A percentile compares a stretch with the other conserved stretches of the same genome.
Conservation (phyloP, 2,797 vertebrate species). For the Thamnophis elegans region DNA sequence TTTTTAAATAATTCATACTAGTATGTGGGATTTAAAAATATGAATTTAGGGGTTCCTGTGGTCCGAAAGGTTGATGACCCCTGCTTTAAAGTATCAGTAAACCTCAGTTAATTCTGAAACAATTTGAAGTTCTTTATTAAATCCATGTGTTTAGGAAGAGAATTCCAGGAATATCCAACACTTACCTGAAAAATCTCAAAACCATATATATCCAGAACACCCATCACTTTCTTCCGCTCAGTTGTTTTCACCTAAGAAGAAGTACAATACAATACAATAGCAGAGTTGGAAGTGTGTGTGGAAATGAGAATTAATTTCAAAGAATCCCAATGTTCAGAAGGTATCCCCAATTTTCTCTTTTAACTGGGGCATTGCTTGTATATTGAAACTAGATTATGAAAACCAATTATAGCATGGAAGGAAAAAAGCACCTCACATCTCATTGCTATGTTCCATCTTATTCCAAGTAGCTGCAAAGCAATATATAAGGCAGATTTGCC, state of each 20-base stretch:
- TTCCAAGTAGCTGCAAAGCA: not conserved
- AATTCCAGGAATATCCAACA: not conserved
- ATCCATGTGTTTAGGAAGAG: not conserved
- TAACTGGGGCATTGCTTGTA: not conserved
- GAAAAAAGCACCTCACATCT: not conserved
- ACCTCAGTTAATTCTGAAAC: not conserved
- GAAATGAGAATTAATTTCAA: not conserved
- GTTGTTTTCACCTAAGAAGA: constrained; percentile 64
- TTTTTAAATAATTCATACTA: too few relatives aligned
- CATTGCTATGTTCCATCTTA: not conserved
- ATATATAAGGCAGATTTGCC: not conserved
- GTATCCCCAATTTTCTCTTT: not conserved
- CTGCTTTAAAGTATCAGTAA: too few relatives aligned
- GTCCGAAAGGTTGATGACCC: too few relatives aligned
- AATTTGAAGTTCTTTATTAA: not conserved
- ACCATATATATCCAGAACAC: constrained; percentile 79
- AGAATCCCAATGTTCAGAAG: not conserved
- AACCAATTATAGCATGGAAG: not conserved
- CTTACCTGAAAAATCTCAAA: constrained; percentile 80
- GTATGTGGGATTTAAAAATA: too few relatives aligned
- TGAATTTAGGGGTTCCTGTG: too few relatives aligned
- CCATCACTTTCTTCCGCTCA: constrained; percentile 76
- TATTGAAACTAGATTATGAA: not conserved
- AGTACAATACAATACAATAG: too few relatives aligned
- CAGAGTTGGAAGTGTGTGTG: too few relatives aligned